These are phyloP conservation scores for cattle (Bos taurus) DNA, from an alignment of 2,113 vertebrate species.

Conservation along the genomic window DNA sequence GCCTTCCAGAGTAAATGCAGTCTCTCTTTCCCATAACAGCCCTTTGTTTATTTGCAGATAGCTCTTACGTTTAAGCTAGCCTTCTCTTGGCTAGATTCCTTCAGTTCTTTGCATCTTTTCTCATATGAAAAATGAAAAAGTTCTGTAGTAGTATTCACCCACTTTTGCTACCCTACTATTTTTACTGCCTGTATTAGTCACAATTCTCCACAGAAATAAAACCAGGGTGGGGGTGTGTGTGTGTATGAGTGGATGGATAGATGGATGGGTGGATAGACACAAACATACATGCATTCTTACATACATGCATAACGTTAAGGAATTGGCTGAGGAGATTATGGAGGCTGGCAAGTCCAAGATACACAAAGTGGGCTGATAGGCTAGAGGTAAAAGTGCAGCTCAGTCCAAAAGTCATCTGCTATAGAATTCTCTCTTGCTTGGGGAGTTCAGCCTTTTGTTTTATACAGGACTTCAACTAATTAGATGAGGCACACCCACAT, in stretches of 20 bases:
- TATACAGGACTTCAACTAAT: background rate
- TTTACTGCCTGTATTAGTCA: background rate
- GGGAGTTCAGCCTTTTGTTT: background rate
- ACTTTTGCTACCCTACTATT: background rate
- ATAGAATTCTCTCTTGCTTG: background rate
- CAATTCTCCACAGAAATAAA: background rate
- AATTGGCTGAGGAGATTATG: background rate
- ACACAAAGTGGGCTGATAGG: background rate
- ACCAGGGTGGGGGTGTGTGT: fast-evolving
- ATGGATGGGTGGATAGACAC: fast-evolving
- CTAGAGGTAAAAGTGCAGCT: background rate
- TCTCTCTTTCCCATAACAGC: background rate
- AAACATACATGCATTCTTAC: background rate
- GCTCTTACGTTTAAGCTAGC: background rate
- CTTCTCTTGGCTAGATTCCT: background rate
- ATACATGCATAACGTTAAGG: background rate
- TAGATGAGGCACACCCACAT: background rate
- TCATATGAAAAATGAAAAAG: background rate
- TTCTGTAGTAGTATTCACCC: background rate
- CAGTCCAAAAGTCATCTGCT: background rate
- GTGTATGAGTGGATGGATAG: background rate
- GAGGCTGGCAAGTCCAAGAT: background rate
- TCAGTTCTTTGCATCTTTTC: background rate
- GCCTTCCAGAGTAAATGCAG: background rate
- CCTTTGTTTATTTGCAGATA: background rate